A percentile compares a stretch with the other conserved stretches of the same genome.
Evolutionary conservation across 2,888 invertebrate species (phyloP).

Genomic region (Hanleya hanleyi): DNA sequence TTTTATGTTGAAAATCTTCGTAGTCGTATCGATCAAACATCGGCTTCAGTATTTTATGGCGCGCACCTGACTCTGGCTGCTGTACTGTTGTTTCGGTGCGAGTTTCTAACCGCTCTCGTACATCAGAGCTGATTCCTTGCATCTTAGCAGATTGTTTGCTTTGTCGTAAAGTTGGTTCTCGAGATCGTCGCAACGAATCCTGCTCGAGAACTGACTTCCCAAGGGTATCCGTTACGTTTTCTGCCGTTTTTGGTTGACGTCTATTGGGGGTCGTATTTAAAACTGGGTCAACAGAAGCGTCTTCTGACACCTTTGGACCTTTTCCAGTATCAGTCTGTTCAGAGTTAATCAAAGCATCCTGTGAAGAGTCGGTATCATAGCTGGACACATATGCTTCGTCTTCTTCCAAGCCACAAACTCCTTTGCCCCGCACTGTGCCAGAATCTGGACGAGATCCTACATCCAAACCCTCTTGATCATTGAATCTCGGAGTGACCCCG

Average conservation of each 20-base stretch:
- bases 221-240: background rate
- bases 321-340: background rate
- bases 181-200: background rate
- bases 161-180: background rate
- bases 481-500: background rate
- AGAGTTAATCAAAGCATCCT: background rate
- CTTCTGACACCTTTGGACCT: background rate
- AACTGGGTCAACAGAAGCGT: too few relatives aligned
- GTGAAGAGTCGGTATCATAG: background rate
- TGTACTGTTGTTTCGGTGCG: background rate
- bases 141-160: background rate
- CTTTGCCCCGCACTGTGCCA: background rate
- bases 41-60: background rate
- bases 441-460: too few relatives aligned
- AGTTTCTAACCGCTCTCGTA: background rate
- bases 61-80: background rate
- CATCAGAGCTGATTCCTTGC: background rate
- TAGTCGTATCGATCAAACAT: background rate
- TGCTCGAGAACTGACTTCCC: background rate
- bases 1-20: conserved; percentile 4
- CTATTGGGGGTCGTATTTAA: too few relatives aligned
- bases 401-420: background rate
- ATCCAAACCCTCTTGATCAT: background rate
- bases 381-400: background rate
- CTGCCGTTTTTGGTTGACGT: too few relatives aligned